Evolutionary conservation across 2,113 vertebrate species (phyloP).

Genomic region (Mustela nigripes): DNA sequence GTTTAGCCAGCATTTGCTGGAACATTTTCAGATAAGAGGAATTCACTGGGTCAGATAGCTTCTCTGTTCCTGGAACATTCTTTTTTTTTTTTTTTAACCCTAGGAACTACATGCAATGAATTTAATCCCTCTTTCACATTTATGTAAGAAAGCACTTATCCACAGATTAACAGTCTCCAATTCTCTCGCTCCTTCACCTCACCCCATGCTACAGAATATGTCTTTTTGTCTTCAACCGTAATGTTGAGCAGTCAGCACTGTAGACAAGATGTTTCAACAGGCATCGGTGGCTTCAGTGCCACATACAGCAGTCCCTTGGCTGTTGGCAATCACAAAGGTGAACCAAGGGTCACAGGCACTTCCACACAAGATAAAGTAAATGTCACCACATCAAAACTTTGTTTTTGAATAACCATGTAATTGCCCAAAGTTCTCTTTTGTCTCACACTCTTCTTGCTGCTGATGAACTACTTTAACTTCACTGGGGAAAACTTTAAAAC

Average conservation of each 20-base stretch:
- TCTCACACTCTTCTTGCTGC: neutral
- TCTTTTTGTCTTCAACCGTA: neutral
- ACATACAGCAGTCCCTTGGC: neutral
- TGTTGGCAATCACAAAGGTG: neutral
- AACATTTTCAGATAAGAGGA: neutral
- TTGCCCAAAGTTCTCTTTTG: neutral
- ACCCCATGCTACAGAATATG: neutral
- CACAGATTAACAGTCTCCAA: neutral
- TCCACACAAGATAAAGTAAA: neutral
- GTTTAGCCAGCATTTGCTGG: conserved; percentile 18
- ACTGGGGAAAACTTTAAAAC: conserved; percentile 4
- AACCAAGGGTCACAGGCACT: neutral
- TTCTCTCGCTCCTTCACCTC: neutral
- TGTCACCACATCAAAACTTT: neutral
- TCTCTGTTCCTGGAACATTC: neutral
- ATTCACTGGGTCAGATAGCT: neutral
- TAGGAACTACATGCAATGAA: neutral
- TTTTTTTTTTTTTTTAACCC: neutral
- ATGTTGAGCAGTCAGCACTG: neutral
- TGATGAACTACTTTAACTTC: neutral
- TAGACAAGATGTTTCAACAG: neutral
- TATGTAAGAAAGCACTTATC: conserved; percentile 21
- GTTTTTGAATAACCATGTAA: neutral
- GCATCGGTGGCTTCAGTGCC: neutral
- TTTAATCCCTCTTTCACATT: conserved; percentile 13